Evolutionary conservation across 2,797 vertebrate species (phyloP), one percentile per base, ranked within the genome.

Genomic region (Rhadinocentrus ornatus): DNA sequence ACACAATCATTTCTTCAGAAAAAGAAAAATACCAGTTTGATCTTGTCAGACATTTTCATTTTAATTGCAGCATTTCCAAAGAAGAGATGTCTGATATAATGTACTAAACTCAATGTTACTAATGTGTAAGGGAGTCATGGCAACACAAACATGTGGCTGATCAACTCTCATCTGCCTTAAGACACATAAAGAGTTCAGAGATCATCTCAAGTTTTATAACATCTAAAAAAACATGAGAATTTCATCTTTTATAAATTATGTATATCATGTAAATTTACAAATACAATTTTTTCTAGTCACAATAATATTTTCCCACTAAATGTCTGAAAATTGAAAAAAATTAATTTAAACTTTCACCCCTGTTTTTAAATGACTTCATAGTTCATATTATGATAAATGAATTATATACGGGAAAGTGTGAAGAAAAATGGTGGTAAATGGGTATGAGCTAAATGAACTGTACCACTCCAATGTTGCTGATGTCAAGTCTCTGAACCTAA

Each of bases 391-490:
- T 81, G 77, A 82, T 71, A 82, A 83, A 89, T 89, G 75, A 60
- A 73, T 73, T 68, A 58, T 66, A 57, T 73, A 62, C 13, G 55
- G 56, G 31, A 68, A 83, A 72, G 78, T 78, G 65, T 68, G 12
- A 88, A 88, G 87, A 91, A 61, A 86, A 91, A 91, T 85, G 77
- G 78, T 68, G 48, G 18, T 81, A 78, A 85, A 86, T 82, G 80
- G 48, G 46, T 73, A 62, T 81, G 78, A 88, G 86, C 78, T 86
- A 80, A 93, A 86, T 88, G 86, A 86, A 75, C 82, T 89, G 71
- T 88, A 81, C 79, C 76, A 76, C 83, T 80, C 78, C 63, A 75
- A 62, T 79, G 69, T 92, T 86, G 87, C 76, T 88, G 82, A 92
- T 89, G 87, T 82, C 75, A 86, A 78, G 79, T 48, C 88, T 82